Evolutionary conservation across 2,797 vertebrate genomes (phyloP), one percentile per base, ranked within the genome.

Genomic region (Leptatherina wallacei): DNA sequence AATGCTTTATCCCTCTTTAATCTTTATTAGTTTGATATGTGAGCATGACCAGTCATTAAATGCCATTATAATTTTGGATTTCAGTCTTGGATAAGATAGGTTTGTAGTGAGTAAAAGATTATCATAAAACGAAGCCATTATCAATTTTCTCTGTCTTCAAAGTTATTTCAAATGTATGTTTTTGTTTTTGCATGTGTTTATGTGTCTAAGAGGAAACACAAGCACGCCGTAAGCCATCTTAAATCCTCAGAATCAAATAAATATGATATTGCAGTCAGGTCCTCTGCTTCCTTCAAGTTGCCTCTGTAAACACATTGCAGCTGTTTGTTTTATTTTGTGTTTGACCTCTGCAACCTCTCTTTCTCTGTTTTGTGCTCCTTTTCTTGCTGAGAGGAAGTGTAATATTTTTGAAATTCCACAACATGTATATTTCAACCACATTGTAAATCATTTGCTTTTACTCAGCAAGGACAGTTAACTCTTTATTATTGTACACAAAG

Each of bases 251-350:
- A 75, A 85, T 75, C 58, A 81, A 85, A 83, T 78, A 81, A 84
- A 88, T 81, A 79, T 78, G 61, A 71, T 85, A 75, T 70, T 81
- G 36, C 72, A 74, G 64, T 78, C 14, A 36, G 52, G 61, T 82
- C 75, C 38, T 86, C 79, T 73, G 35, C 67, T 83, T 81, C 81
- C 86, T 88, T 76, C 65, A 51, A 84, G 66, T 67, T 65, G 60
- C 52, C 78, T 71, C 79, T 71, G 71, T 87, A 90, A 93, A 90
- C 89, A 81, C 80, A 88, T 85, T 86, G 77, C 85, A 88, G 85
- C 78, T 87, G 81, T 77, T 88, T 85, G 74, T 88, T 89, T 89
- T 82, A 73, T 56, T 88, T 85, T 80, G 75, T 82, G 64, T 85
- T 84, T 80, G 78, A 87, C 86, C 87, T 83, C 65, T 73, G 65